Base-by-base conservation (phyloP, 1,140 invertebrate species). In the Cherax destructor region DNA sequence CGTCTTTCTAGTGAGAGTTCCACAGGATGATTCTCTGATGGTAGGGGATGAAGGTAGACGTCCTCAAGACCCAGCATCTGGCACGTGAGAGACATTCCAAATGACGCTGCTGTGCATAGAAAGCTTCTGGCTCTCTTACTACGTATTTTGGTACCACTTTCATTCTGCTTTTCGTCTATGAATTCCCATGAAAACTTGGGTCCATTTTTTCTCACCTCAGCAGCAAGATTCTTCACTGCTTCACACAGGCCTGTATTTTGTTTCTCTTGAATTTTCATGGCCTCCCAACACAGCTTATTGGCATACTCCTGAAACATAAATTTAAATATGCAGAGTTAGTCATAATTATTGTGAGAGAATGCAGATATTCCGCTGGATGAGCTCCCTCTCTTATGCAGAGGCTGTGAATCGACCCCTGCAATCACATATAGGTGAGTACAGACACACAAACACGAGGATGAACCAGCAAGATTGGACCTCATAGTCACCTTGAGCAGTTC, bases 11-110 rank as follows among this genome's bases (percentile, higher is more conserved):
- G 11, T 65, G 18, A 65, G 5, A 13, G 9, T 65, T 65, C 61
- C 5, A 65, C 13, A 65, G 61, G 61, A 18, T 18, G 61, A 50
- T 5, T 50, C 24, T 49, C 47, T 3, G 50, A 21, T n/a, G 79
- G 79, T 18, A 81, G 18, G 7, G 79, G 16, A 52, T 81, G 79
- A 18, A 81, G 79, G 13, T n/a, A 59, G 49, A 56, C n/a, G 30
- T 59, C 56, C 13, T 81, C 79, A 10, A 81, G 79, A 7, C 79
- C 79, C 50, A 81, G 6, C 49, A 81, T 13, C 30, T 81, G 79
- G 50, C 79, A 81, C 7, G 47, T 81, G 4, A 81, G 11, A 59
- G 79, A 56, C 21, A 81, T 10, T 52, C 79, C 79, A n/a, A 81
- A 16, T 6, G 3, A 21, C 9, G 79, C 50, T n/a, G 79, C 49